Percentiles rank a stretch among this genome's conserved stretches.
phyloP scores from a whole-genome alignment of 2,888 invertebrate species.

The Eupithecia abbreviata region DNA sequence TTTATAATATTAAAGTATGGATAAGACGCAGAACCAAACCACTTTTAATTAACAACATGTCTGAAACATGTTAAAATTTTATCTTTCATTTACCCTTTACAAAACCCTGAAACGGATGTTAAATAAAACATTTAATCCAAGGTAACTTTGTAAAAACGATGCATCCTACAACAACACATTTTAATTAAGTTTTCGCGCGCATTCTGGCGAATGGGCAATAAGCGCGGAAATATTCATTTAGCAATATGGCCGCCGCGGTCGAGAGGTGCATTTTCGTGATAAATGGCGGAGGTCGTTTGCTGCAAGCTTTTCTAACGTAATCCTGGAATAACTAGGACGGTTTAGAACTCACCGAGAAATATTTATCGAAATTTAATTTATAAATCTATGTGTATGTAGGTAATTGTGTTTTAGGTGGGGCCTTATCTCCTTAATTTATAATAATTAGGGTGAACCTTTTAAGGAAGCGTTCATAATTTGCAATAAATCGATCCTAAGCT shows the following conservation, averaged over 20 bases:
- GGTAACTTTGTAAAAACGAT: constrained; percentile 27
- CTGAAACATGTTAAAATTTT: not conserved
- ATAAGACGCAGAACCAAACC: not conserved
- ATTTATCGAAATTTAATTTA: not conserved
- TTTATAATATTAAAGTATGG: no score
- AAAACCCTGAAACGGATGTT: not conserved
- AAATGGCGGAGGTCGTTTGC: not conserved
- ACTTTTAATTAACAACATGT: not conserved
- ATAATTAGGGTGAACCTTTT: not conserved
- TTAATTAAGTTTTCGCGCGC: constrained; percentile 47
- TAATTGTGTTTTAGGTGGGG: not conserved
- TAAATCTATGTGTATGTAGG: not conserved
- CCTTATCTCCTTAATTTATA: not conserved
- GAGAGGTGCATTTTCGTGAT: constrained; percentile 21
- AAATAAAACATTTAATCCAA: constrained; percentile 14
- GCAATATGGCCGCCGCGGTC: constrained; percentile 20
- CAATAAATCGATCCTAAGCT: not conserved
- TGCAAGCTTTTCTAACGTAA: not conserved
- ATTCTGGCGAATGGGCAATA: constrained; percentile 35
- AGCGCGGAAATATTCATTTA: constrained; percentile 33
- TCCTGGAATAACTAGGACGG: not conserved
- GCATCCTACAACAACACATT: constrained; percentile 40
- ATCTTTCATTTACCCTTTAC: not conserved
- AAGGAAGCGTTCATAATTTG: not conserved
- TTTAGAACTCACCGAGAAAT: not conserved